These are phyloP conservation scores for Campoletis raptor DNA, from an alignment of 2,888 invertebrate genomes.

Conservation along the genomic window DNA sequence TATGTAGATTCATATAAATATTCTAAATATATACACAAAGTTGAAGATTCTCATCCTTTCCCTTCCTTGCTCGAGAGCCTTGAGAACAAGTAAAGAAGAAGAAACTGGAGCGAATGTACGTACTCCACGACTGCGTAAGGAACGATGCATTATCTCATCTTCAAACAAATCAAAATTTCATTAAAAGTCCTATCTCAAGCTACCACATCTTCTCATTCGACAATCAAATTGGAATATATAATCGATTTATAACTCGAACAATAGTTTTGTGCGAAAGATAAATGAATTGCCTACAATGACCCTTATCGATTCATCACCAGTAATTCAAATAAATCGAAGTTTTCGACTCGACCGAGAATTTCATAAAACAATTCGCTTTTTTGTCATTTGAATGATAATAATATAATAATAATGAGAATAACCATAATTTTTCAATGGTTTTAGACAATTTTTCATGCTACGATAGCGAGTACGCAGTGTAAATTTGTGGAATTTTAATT, in stretches of 20 bases:
- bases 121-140: constrained; percentile 2
- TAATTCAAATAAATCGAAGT: background rate
- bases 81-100: constrained; percentile 4
- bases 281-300: background rate
- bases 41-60: constrained; percentile 34
- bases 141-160: constrained; percentile 21
- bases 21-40: background rate
- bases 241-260: background rate
- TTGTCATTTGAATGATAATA: background rate
- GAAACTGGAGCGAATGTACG: constrained; percentile 36
- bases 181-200: background rate
- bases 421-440: background rate
- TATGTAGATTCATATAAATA: background rate
- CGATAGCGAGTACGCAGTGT: background rate
- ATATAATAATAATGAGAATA: background rate
- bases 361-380: no score
- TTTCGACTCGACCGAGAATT: background rate
- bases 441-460: background rate
- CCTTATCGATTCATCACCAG: background rate
- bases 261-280: background rate
- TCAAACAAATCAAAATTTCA: background rate
- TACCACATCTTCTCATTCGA: background rate
- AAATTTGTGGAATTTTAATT: constrained; percentile 35
- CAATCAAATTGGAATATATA: background rate
- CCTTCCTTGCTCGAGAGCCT: constrained; percentile 11